phyloP scores from a whole-genome alignment of 2,113 vertebrate genomes.

The Dicerorhinus sumatrensis region DNA sequence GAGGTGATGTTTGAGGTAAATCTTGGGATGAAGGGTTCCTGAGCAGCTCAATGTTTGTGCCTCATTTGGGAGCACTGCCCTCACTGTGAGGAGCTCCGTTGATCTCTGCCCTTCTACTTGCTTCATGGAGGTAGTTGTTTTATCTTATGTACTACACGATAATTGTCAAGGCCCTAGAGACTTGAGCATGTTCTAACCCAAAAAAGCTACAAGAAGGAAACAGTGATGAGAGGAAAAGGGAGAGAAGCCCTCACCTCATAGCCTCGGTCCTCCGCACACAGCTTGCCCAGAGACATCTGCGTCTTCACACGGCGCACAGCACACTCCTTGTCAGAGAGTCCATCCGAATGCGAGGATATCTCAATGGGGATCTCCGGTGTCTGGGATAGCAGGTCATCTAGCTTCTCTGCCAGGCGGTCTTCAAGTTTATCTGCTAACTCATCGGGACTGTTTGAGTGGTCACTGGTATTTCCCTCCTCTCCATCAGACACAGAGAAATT shows the following conservation, averaged over 20 bases:
- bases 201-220: not conserved
- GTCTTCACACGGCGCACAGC: constrained; percentile 98
- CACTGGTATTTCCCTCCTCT: constrained; percentile 99
- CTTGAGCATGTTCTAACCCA: not conserved
- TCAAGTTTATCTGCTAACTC: constrained; percentile 91
- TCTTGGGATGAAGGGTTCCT: not conserved
- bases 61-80: not conserved
- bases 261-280: constrained; percentile 95
- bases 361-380: constrained; percentile 98
- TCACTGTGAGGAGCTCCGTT: not conserved
- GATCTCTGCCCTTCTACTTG: not conserved
- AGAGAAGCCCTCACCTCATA: constrained; percentile 90
- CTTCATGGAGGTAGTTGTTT: not conserved
- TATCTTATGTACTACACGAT: not conserved
- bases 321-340: constrained; percentile 98
- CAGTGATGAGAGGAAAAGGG: not conserved
- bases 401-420: constrained; percentile 89
- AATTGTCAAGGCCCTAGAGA: not conserved
- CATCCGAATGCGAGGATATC: constrained; percentile 98
- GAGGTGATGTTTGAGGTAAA: not conserved
- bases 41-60: not conserved
- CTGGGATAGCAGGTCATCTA: constrained; percentile 96
- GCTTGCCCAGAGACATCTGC: constrained; percentile 98
- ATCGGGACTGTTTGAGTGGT: constrained; percentile 96
- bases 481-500: constrained; percentile 98